A percentile compares a stretch with the other conserved stretches of the same genome.
Conservation (phyloP, 2,888 invertebrate genomes). For the Ceraclea dissimilis region DNA sequence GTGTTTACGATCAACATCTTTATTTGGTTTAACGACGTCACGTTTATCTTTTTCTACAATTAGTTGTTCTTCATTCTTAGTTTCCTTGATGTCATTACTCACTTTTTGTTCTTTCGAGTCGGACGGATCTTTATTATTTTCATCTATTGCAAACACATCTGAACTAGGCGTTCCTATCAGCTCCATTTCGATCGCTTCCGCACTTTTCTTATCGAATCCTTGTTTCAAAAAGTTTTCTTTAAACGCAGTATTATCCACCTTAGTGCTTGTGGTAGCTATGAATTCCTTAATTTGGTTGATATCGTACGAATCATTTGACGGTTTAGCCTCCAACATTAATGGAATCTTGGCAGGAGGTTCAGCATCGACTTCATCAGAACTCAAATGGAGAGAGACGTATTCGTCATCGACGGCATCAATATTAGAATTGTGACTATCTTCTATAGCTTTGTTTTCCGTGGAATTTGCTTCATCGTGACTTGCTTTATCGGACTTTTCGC, state of each 20-base stretch:
- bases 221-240: constrained; percentile 39
- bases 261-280: constrained; percentile 29
- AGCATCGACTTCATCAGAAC: constrained; percentile 35
- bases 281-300: constrained; percentile 41
- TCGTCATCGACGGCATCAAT: constrained; percentile 20
- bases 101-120: no score
- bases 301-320: constrained; percentile 30
- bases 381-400: constrained; percentile 15
- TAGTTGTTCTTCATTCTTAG: background rate
- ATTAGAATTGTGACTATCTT: background rate
- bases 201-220: constrained; percentile 43
- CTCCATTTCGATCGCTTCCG: constrained; percentile 43
- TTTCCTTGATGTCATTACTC: background rate
- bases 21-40: background rate
- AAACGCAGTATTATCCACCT: constrained; percentile 30
- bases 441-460: constrained; percentile 29
- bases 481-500: no score
- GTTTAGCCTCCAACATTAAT: constrained; percentile 27
- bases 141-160: background rate
- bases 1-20: background rate
- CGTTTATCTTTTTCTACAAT: background rate
- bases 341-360: constrained; percentile 24
- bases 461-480: no score
- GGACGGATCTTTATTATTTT: no score
- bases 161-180: constrained; percentile 27